These are phyloP conservation scores for Lucilia sericata DNA, from an alignment of 1,140 invertebrate genomes.

Conservation along the genomic window DNA sequence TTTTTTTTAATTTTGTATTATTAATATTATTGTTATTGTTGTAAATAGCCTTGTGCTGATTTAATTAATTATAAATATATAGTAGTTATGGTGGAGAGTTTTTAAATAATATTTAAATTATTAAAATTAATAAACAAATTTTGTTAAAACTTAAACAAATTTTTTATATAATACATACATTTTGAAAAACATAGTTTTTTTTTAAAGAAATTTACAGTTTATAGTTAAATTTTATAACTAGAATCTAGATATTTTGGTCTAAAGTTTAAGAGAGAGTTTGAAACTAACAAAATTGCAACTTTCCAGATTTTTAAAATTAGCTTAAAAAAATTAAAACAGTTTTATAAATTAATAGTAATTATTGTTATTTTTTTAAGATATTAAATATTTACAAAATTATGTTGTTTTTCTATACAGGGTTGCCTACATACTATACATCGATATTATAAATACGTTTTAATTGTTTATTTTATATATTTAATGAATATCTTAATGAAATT, in stretches of 20 bases:
- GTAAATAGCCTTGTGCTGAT: conserved; percentile 8
- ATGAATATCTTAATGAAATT: conserved; percentile 23
- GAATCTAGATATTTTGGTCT: not conserved
- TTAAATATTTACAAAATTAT: not conserved
- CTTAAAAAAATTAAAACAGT: not conserved
- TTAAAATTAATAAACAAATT: not conserved
- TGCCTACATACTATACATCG: not conserved
- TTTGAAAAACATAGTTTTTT: not conserved
- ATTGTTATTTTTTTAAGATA: too few relatives aligned
- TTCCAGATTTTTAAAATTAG: conserved; percentile 8
- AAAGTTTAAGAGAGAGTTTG: not conserved
- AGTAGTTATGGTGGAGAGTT: not conserved
- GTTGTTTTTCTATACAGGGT: too few relatives aligned
- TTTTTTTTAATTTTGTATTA: not conserved
- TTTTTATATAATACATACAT: too few relatives aligned
- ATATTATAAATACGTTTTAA: not conserved
- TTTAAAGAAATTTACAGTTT: not conserved
- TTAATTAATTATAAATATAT: not conserved
- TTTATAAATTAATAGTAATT: not conserved
- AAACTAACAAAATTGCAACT: conserved; percentile 27
- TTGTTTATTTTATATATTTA: not conserved
- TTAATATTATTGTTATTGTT: not conserved
- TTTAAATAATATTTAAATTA: not conserved
- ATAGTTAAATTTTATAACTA: not conserved
- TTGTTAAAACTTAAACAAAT: not conserved